These are phyloP conservation scores for Bolborhynchus lineola DNA, from an alignment of 2,113 vertebrate genomes.

Conservation along the genomic window DNA sequence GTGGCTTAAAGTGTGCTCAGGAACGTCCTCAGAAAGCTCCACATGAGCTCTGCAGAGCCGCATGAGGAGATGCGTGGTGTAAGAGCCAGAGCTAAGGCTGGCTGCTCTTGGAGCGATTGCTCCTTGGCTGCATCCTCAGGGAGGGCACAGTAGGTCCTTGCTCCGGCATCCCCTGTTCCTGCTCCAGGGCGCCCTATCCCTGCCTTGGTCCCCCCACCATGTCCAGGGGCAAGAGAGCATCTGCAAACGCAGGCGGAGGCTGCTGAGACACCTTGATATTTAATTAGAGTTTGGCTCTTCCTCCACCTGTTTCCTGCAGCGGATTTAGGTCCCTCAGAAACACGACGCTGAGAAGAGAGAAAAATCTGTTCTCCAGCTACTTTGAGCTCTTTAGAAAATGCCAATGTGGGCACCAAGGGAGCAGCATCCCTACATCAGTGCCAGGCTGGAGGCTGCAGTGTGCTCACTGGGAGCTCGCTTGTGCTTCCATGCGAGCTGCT, in stretches of 20 bases:
- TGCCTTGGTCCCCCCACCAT: neutral
- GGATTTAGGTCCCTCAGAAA: neutral
- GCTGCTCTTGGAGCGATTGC: fast-evolving
- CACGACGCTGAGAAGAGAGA: neutral
- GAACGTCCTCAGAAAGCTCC: neutral
- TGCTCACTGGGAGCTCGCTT: fast-evolving
- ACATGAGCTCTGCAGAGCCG: neutral
- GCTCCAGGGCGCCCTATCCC: neutral
- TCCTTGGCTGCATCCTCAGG: neutral
- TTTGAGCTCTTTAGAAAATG: neutral
- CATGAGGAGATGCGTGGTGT: fast-evolving
- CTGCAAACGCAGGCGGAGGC: neutral
- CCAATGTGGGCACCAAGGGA: neutral
- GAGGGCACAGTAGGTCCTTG: neutral
- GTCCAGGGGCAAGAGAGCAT: neutral
- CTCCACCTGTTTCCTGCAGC: conserved; percentile 44
- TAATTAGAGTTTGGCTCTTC: conserved; percentile 9
- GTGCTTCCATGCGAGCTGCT: fast-evolving
- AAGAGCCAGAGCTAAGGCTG: neutral
- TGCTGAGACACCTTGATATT: neutral
- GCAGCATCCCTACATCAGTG: neutral
- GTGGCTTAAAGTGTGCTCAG: fast-evolving
- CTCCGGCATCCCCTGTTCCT: neutral
- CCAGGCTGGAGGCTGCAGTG: neutral
- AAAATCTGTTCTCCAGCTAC: neutral